phyloP scores from a whole-genome alignment of 2,113 vertebrate genomes.

The Oryctolagus cuniculus region DNA sequence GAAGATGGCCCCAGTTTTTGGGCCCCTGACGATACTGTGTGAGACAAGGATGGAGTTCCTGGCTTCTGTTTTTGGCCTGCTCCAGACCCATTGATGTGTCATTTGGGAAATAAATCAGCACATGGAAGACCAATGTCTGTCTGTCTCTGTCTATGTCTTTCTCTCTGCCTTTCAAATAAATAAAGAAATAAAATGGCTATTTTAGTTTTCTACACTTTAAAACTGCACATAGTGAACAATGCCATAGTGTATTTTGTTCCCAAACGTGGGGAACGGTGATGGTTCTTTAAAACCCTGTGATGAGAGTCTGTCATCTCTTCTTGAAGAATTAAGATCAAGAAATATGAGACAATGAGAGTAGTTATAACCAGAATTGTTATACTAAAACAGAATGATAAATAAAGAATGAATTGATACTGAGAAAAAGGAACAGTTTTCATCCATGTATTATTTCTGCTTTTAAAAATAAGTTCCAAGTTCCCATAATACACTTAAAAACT shows the following conservation, averaged over 20 bases:
- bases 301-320: not conserved
- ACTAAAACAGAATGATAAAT: not conserved
- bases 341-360: not conserved
- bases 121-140: no score
- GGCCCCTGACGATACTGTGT: no score
- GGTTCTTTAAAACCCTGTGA: not conserved
- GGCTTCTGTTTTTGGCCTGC: no score
- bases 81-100: no score
- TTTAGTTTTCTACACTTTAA: slow-evolving; percentile 5
- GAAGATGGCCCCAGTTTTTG: no score
- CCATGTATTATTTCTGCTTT: not conserved
- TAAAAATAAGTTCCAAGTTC: slow-evolving; percentile 6
- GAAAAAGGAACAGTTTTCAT: not conserved
- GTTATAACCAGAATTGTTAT: not conserved
- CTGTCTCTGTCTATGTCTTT: no score
- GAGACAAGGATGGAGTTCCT: no score
- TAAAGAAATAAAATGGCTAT: not conserved
- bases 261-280: not conserved
- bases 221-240: not conserved
- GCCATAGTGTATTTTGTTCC: not conserved
- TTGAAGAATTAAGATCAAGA: not conserved
- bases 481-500: not conserved
- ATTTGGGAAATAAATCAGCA: no score
- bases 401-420: not conserved
- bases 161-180: no score